Percentiles rank a stretch among this genome's conserved stretches.
phyloP scores from a whole-genome alignment of 37 sponge, comb jelly and placozoan genomes.

The Hormiphora californensis region DNA sequence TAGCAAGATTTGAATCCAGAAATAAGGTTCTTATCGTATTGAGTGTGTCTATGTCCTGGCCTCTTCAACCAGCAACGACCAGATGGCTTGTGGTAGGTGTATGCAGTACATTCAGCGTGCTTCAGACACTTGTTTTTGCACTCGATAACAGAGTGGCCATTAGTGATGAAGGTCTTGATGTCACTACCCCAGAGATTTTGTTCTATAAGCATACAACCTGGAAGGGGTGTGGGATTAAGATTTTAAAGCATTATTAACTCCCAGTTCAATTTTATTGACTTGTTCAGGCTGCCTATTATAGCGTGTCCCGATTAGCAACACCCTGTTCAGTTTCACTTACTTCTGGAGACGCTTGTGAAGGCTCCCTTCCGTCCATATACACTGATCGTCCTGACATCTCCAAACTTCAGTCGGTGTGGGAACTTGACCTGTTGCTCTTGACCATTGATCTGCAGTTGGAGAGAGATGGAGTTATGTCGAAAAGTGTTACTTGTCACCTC shows the following conservation, averaged over 20 bases:
- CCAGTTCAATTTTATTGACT: no score
- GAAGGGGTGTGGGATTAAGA: background rate
- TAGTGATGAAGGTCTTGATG: background rate
- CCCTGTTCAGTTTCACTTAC: background rate
- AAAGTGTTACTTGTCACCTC: background rate
- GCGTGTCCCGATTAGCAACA: no score
- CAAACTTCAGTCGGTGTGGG: background rate
- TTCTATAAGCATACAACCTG: background rate
- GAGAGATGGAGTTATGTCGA: background rate
- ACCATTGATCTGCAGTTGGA: background rate
- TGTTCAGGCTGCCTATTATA: no score
- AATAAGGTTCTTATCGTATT: background rate
- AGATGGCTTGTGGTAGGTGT: background rate
- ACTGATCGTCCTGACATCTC: background rate
- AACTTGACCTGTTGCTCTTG: background rate
- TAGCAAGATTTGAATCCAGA: constrained; percentile 13
- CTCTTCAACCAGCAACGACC: background rate
- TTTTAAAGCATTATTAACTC: no score
- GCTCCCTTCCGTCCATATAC: background rate
- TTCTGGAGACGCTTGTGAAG: background rate
- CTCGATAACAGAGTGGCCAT: background rate
- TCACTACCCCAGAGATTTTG: background rate
- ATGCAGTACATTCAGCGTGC: background rate
- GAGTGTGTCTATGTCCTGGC: background rate
- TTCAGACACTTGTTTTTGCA: background rate